phyloP scores from a whole-genome alignment of 35 echinoderm and acorn worm genomes.

The Strongylocentrotus purpuratus region DNA sequence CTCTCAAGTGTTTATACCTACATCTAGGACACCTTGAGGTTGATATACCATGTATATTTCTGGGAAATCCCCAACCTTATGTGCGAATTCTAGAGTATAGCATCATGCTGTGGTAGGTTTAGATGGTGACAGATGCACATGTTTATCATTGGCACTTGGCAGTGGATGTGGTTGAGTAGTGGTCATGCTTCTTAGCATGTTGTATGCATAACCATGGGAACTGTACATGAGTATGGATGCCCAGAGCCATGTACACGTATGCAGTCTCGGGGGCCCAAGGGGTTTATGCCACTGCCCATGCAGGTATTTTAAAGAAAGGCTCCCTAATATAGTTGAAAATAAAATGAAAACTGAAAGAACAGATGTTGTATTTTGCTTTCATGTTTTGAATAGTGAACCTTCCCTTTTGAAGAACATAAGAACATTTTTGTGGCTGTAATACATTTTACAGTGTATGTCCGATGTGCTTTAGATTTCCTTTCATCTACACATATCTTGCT shows the following conservation, averaged over 20 bases:
- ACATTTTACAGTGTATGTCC: too few species aligned
- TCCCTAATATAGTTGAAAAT: too few species aligned
- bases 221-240: background rate
- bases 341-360: too few species aligned
- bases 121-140: background rate
- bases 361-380: too few species aligned
- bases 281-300: background rate
- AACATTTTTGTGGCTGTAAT: too few species aligned
- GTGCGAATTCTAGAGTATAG: background rate
- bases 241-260: background rate
- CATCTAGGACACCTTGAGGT: background rate
- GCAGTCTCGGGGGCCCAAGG: background rate
- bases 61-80: background rate
- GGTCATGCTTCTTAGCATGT: conserved; percentile 16
- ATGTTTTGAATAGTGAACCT: too few species aligned
- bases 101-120: background rate
- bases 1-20: background rate
- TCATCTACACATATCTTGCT: too few species aligned
- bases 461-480: too few species aligned
- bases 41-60: background rate
- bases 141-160: background rate
- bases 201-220: background rate
- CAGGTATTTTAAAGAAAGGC: too few species aligned
- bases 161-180: background rate
- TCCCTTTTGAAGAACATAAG: too few species aligned